Evolutionary conservation across 2,113 vertebrate genomes (phyloP).

Genomic region (Picathartes gymnocephalus): DNA sequence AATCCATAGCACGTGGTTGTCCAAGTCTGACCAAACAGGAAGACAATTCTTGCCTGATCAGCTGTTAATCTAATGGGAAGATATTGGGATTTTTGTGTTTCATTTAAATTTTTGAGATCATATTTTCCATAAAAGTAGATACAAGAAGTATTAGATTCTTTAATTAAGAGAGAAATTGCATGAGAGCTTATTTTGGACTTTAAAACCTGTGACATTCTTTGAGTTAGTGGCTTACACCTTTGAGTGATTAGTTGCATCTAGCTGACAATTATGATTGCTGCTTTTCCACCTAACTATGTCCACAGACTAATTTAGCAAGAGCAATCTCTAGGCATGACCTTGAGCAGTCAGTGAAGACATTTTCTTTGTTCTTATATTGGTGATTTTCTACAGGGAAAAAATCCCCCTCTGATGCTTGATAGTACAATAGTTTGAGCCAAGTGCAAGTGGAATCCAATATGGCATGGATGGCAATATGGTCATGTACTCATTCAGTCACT

Average conservation of each 20-base stretch:
- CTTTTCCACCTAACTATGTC: not conserved
- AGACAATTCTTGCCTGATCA: constrained; percentile 9
- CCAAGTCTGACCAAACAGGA: constrained; percentile 33
- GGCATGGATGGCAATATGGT: not conserved
- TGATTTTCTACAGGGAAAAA: not conserved
- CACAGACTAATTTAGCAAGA: not conserved
- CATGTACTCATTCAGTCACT: not conserved
- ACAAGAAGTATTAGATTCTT: not conserved
- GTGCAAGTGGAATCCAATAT: not conserved
- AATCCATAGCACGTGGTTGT: constrained; percentile 45
- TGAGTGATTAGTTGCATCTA: not conserved
- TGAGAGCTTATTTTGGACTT: not conserved
- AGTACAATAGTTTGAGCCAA: not conserved
- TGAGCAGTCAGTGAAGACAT: not conserved
- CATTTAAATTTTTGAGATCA: not conserved
- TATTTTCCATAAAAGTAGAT: not conserved
- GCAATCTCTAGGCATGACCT: not conserved
- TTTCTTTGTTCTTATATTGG: not conserved
- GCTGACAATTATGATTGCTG: not conserved
- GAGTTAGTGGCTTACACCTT: not conserved
- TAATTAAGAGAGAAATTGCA: not conserved
- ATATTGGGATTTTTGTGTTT: not conserved
- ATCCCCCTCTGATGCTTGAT: not conserved
- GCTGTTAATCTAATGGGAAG: not conserved
- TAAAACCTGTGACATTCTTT: not conserved